phyloP scores from a whole-genome alignment of 37 sponge, comb jelly and placozoan genomes.

The Oscarella lobularis region DNA sequence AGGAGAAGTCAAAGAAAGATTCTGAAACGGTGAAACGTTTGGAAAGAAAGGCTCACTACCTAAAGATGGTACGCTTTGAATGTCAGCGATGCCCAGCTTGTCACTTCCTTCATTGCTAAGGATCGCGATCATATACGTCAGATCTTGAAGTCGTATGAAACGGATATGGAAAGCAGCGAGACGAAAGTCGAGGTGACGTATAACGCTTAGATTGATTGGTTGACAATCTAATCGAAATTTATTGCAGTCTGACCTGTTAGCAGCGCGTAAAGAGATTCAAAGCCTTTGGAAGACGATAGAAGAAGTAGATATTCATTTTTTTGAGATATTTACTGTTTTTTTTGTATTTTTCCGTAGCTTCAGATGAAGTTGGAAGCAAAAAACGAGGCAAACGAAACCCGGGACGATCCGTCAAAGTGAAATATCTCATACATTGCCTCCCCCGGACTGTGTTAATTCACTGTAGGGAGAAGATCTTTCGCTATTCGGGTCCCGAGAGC shows the following conservation, averaged over 20 bases:
- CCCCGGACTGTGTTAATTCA: background rate
- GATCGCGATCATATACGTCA: background rate
- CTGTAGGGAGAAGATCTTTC: background rate
- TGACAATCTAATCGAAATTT: too few species aligned
- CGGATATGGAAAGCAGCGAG: background rate
- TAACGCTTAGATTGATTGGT: background rate
- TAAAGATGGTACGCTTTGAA: background rate
- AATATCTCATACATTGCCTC: background rate
- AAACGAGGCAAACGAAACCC: too few species aligned
- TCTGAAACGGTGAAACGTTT: background rate
- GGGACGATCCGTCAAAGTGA: too few species aligned
- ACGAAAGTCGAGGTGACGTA: background rate
- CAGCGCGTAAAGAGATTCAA: too few species aligned
- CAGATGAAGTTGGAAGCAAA: background rate
- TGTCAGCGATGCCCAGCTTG: background rate
- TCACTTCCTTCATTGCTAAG: background rate
- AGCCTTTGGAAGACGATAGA: background rate
- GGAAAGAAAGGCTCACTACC: constrained; percentile 1
- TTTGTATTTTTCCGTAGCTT: too few species aligned
- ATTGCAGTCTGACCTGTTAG: too few species aligned
- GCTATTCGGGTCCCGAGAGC: background rate
- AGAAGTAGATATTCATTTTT: background rate
- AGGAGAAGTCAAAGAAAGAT: constrained; percentile 1
- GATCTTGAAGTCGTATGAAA: background rate
- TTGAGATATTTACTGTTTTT: too few species aligned